A percentile compares a stretch with the other conserved stretches of the same genome.
These are phyloP conservation scores for Oscheius sp. DNA, from an alignment of 2,888 invertebrate species.

Conservation along the genomic window DNA sequence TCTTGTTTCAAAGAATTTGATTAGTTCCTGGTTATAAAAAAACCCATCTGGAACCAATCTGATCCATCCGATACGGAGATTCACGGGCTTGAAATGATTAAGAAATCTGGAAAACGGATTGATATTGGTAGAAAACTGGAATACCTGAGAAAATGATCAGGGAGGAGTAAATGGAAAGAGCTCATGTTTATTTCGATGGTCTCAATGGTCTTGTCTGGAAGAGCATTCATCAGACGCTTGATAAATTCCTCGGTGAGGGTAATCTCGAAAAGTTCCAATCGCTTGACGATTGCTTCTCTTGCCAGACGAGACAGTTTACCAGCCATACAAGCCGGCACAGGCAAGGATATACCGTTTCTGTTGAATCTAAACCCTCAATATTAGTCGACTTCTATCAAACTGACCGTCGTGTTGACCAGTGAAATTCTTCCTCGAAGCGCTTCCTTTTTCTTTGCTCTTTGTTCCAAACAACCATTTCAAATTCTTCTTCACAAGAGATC, in stretches of 20 bases:
- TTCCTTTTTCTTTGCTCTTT: constrained; percentile 14
- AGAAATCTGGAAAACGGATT: not conserved
- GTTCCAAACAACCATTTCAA: not conserved
- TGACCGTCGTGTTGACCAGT: not conserved
- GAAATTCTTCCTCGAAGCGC: not conserved
- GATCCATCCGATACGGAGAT: constrained; percentile 14
- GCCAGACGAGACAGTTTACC: not conserved
- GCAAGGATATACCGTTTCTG: too few species aligned
- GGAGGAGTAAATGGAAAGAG: not conserved
- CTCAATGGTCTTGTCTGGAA: not conserved
- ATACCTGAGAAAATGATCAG: not conserved
- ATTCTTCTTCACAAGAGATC: not conserved
- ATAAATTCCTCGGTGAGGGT: constrained; percentile 1
- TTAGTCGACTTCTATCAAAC: not conserved
- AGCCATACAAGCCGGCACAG: too few species aligned
- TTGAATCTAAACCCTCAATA: too few species aligned
- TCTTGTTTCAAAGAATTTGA: not conserved
- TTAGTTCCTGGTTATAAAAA: not conserved
- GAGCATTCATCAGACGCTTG: not conserved
- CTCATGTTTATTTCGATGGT: constrained; percentile 11
- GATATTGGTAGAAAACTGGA: not conserved
- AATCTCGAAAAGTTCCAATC: constrained; percentile 9
- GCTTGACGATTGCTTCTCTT: not conserved
- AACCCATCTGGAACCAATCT: not conserved
- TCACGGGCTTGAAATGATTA: not conserved